A percentile compares a stretch with the other conserved stretches of the same genome.
Evolutionary conservation across 2,113 vertebrate species (phyloP).

Genomic region (Misgurnus mizolepis): DNA sequence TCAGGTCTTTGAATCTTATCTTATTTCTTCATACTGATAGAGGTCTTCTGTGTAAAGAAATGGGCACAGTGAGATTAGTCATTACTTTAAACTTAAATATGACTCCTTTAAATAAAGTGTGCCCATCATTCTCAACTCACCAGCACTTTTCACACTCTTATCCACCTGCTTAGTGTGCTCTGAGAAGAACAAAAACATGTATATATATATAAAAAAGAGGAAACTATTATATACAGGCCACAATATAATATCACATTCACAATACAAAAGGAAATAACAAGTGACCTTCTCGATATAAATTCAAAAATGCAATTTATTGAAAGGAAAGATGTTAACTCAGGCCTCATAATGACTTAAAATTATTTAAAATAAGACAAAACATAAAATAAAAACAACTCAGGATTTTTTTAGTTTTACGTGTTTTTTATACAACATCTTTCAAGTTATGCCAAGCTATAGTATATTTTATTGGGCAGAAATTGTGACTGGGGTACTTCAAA

Average conservation of each 20-base stretch:
- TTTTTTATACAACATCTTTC: too few species aligned
- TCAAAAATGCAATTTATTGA: background rate
- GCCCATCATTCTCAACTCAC: slow-evolving; percentile 45
- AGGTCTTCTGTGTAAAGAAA: slow-evolving; percentile 55
- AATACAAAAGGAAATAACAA: background rate
- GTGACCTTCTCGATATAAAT: too few species aligned
- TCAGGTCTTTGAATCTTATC: slow-evolving; percentile 30
- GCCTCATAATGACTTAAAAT: too few species aligned
- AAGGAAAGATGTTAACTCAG: background rate
- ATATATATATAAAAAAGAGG: background rate
- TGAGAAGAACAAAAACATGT: slow-evolving; percentile 42
- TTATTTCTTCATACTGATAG: slow-evolving; percentile 53
- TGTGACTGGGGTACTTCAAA: too few species aligned
- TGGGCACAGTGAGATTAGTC: background rate
- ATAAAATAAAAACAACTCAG: too few species aligned
- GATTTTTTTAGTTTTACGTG: too few species aligned
- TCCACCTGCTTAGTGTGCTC: slow-evolving; percentile 48
- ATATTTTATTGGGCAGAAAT: too few species aligned
- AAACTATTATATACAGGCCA: too few species aligned
- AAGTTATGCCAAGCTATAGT: too few species aligned
- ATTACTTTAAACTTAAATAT: background rate
- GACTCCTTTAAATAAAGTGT: background rate
- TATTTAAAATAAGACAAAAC: too few species aligned
- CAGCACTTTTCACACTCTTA: slow-evolving; percentile 47
- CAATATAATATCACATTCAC: too few species aligned